phyloP scores from a whole-genome alignment of 2,113 vertebrate genomes.

The Bubo blakistoni region DNA sequence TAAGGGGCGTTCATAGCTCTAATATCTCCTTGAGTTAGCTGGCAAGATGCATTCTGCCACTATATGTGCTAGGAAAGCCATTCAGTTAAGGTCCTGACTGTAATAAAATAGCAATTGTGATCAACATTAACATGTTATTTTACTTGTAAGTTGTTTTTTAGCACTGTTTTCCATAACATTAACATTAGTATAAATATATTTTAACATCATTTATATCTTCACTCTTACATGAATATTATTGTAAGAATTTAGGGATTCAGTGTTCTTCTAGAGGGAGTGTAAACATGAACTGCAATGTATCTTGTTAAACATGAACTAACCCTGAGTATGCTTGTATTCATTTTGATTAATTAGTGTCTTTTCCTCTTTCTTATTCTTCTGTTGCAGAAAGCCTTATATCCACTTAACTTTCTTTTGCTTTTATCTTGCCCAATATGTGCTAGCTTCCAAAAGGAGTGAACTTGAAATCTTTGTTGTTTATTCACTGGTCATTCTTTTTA shows the following conservation, averaged over 20 bases:
- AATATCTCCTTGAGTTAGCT: not conserved
- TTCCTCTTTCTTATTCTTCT: not conserved
- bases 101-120: not conserved
- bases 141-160: not conserved
- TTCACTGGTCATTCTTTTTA: not conserved
- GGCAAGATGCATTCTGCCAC: not conserved
- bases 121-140: not conserved
- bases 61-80: not conserved
- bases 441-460: not conserved
- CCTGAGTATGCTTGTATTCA: not conserved
- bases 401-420: not conserved
- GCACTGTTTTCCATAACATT: not conserved
- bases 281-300: not conserved
- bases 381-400: not conserved
- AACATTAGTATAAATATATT: not conserved
- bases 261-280: not conserved
- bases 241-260: not conserved
- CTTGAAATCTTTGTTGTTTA: not conserved
- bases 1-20: not conserved
- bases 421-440: not conserved
- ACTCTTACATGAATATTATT: not conserved
- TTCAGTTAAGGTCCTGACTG: not conserved
- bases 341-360: not conserved
- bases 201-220: not conserved
- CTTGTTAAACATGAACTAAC: not conserved